Base-by-base conservation (phyloP, 35 echinoderm and acorn worm species). In the Ptychodera flava region DNA sequence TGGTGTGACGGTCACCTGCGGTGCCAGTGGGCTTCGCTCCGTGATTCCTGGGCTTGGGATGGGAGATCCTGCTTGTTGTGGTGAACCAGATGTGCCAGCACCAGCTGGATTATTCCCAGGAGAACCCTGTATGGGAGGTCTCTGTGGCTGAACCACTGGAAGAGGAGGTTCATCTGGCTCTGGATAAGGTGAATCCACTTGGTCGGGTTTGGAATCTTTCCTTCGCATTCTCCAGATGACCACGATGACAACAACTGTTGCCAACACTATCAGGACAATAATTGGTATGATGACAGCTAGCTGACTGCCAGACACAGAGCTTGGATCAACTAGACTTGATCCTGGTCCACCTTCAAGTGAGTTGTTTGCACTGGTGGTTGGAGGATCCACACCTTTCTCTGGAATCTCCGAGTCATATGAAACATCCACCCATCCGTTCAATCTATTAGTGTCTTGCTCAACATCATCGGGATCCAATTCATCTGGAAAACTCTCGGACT, bases 1-100 rank as follows among this genome's bases (percentile, higher is more conserved):
- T 27, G 92, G 87, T 6, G 96, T 99, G 22, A 99, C 96, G 32
- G 85, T 99, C 32, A 99, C 96, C 78, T 99, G 93, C 0, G 96
- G 96, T 27, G 94, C 92, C 35, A 92, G 35, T 35, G 96, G 90
- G 32, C 93, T 94, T 2, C 88, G 77, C 28, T 76, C 78, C 35
- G 35, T 29, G 33, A 33, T 34, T 30, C 82, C 82, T 1, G 82
- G 37, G n/a, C 82, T 36, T 36, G 16, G 34, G 12, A 30, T 30
- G 1, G 82, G 82, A 83, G 37, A 83, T 83, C 29, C 35, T 28
- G 34, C 33, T 22, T 64, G 45, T 64, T 6, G 45, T 64, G 45
- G 45, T 22, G 22, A 6, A 12, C 45, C 45, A 64, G 22, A 64
- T 64, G 45, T 64, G 6, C 6, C 45, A 64, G 45, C 22, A 64